Evolutionary conservation across 1,140 invertebrate species (phyloP).

Genomic region (honey bee (Apis mellifera)): DNA sequence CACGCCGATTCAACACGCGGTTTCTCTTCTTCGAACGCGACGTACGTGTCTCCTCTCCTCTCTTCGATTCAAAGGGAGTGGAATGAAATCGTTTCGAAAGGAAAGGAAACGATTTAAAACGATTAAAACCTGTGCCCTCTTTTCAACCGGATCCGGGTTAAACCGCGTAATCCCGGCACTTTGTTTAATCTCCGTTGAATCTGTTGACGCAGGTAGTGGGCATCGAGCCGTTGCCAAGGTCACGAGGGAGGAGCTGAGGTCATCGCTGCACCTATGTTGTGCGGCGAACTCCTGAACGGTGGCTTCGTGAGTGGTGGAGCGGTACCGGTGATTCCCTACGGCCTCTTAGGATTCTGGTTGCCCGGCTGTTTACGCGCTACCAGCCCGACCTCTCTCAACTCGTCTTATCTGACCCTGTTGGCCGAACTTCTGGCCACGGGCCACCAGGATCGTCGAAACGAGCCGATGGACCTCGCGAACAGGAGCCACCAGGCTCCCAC

Average conservation of each 20-base stretch:
- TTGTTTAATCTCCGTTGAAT: conserved; percentile 28
- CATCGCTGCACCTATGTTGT: conserved; percentile 80
- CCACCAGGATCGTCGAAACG: conserved; percentile 66
- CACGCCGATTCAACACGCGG: neutral
- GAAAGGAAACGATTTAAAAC: conserved; percentile 4
- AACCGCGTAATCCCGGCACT: neutral
- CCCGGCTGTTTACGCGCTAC: conserved; percentile 78
- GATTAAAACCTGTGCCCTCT: neutral
- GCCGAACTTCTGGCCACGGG: conserved; percentile 76
- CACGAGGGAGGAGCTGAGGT: conserved; percentile 67
- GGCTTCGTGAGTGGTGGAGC: conserved; percentile 80
- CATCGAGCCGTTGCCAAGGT: conserved; percentile 63
- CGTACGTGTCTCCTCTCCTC: neutral
- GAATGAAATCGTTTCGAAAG: neutral
- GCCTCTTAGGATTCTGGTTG: conserved; percentile 78
- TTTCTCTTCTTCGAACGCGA: neutral
- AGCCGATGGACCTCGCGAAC: conserved; percentile 71
- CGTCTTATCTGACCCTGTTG: conserved; percentile 76
- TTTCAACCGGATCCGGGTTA: neutral
- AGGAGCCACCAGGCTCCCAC: conserved; percentile 63
- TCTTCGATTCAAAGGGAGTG: neutral
- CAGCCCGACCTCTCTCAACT: conserved; percentile 74
- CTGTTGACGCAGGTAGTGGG: conserved; percentile 50
- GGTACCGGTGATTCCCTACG: conserved; percentile 78
- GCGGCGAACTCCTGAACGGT: conserved; percentile 81